Base-by-base conservation (phyloP, 35 echinoderm and acorn worm species). In the Nesometra sesokonis region DNA sequence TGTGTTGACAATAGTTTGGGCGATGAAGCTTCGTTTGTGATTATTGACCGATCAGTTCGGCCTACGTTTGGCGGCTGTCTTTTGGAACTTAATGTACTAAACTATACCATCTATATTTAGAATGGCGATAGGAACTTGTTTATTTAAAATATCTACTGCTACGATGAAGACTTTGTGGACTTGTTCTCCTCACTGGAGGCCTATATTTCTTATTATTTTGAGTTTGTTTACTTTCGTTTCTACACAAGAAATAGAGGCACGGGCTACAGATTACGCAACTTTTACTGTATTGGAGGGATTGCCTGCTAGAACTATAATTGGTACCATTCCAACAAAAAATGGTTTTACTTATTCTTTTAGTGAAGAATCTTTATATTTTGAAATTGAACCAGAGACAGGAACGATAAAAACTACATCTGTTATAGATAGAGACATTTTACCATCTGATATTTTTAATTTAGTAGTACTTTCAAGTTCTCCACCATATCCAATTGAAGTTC, bases 381-480 rank as follows among this genome's bases (percentile, higher is more conserved):
- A 67, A 39, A 86, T 90, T 4, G 78, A 99, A 37, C 88, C 93
- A 85, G 85, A 76, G 57, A 82, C 87, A 87, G 92, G 96, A 46
- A 85, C 89, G 79, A 92, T 99, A 35, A 85, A 35, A 77, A 94
- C 96, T 83, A 85, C 34, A 47, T 33, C 46, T 77, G 34, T 37
- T 38, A 94, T 99, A 80, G 96, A 99, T 86, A 91, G 96, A 82
- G 96, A 99, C 36, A 30, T 52, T 82, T 77, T 99, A 35, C 8
- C 34, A 78, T 85, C 38, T 84, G 87, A 99, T 90, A 47, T 87
- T 31, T 93, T 99, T 88, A 86, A 92, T 92, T 88, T 92, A 82
- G 88, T 88, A 37, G 93, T 99, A 79, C 78, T 91, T 31, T 19
- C 81, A 33, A 85, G 80, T 9, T 80, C 84, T 37, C 85, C 81